Conservation (phyloP, 2,888 invertebrate species). For the Tenthredo amoena region DNA sequence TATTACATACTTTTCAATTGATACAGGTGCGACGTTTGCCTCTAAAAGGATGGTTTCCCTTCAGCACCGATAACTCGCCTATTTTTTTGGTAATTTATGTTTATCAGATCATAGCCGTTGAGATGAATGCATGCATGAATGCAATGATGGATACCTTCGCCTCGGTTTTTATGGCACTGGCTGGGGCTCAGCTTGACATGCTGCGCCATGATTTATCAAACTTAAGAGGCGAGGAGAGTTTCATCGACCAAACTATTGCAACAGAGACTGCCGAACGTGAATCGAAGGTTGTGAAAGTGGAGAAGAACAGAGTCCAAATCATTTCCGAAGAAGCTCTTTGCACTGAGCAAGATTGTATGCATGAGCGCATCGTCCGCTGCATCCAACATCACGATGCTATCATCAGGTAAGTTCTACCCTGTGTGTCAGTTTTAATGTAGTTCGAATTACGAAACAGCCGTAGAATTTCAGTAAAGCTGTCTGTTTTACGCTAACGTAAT, state of each 20-base stretch:
- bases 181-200: slow-evolving; percentile 78
- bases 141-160: slow-evolving; percentile 79
- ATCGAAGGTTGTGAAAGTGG: no score
- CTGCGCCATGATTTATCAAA: slow-evolving; percentile 74
- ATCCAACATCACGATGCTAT: slow-evolving; percentile 70
- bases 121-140: slow-evolving; percentile 79
- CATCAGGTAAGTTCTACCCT: slow-evolving; percentile 63
- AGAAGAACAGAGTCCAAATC: no score
- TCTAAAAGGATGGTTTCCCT: slow-evolving; percentile 77
- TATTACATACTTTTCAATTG: neutral
- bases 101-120: slow-evolving; percentile 79
- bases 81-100: slow-evolving; percentile 77
- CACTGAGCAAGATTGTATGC: slow-evolving; percentile 15
- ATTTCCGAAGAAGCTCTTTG: neutral
- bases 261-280: no score
- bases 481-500: no score
- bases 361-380: slow-evolving; percentile 57
- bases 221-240: slow-evolving; percentile 55
- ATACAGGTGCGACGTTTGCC: slow-evolving; percentile 53
- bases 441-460: neutral
- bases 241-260: no score
- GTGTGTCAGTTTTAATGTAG: neutral
- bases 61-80: slow-evolving; percentile 76
- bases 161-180: slow-evolving; percentile 78
- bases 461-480: neutral